Evolutionary conservation across 1,140 invertebrate genomes (phyloP).

Genomic region (Drosophila sp.): DNA sequence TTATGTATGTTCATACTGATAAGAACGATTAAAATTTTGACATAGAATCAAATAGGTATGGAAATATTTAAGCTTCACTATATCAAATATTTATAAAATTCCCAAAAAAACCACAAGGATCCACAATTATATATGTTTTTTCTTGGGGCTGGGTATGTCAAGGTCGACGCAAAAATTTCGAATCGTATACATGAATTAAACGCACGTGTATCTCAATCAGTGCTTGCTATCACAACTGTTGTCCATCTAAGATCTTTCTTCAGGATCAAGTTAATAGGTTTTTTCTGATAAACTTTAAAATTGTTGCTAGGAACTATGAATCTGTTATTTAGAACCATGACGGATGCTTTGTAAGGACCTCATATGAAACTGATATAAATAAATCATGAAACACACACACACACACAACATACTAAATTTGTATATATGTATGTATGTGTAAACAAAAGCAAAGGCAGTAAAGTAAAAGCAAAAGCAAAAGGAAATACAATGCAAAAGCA

Average conservation of each 20-base stretch:
- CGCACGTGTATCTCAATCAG: slow-evolving; percentile 1
- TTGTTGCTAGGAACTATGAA: background rate
- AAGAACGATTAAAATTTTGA: too few relatives aligned
- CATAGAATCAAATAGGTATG: too few relatives aligned
- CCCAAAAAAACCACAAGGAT: too few relatives aligned
- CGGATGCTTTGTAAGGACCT: background rate
- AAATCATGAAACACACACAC: slow-evolving; percentile 23
- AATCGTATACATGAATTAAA: background rate
- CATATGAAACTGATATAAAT: slow-evolving; percentile 4
- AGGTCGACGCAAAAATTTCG: background rate
- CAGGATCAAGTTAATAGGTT: background rate
- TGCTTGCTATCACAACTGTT: background rate
- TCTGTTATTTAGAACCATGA: background rate
- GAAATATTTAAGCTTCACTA: too few relatives aligned
- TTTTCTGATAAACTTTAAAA: background rate
- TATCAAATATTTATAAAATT: too few relatives aligned
- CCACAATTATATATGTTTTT: too few relatives aligned
- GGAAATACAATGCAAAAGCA: slow-evolving; percentile 55
- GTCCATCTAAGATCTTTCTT: background rate
- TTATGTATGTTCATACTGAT: too few relatives aligned
- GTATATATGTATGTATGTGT: background rate
- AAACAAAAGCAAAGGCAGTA: slow-evolving; percentile 33
- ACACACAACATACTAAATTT: background rate
- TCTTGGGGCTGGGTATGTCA: background rate
- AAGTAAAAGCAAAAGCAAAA: slow-evolving; percentile 37